Conservation (phyloP, 2,888 invertebrate genomes). For the Apeira syringaria region DNA sequence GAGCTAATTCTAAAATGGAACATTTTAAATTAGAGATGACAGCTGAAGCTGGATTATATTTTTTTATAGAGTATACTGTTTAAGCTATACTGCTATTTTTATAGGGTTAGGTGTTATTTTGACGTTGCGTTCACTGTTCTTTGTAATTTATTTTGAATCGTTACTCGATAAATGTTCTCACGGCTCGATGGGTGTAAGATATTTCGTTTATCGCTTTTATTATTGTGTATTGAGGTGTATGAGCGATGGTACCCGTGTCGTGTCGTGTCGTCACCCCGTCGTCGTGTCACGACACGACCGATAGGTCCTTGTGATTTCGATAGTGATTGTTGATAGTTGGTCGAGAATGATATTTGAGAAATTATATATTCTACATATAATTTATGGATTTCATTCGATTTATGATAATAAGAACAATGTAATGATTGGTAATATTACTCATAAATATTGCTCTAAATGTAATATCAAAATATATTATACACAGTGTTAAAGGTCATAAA, state of each 20-base stretch:
- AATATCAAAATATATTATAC: conserved; percentile 85
- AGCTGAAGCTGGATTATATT: conserved; percentile 77
- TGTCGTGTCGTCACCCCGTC: not conserved
- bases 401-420: conserved; percentile 81
- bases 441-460: conserved; percentile 85
- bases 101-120: conserved; percentile 72
- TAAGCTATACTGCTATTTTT: conserved; percentile 81
- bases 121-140: conserved; percentile 53
- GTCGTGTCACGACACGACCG: conserved; percentile 22
- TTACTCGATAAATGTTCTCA: conserved; percentile 39
- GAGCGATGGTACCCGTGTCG: conserved; percentile 21
- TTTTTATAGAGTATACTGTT: conserved; percentile 80
- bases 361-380: conserved; percentile 79
- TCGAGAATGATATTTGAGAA: conserved; percentile 75
- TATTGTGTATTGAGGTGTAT: conserved; percentile 36
- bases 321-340: conserved; percentile 80
- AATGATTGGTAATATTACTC: conserved; percentile 84
- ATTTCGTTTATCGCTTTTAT: conserved; percentile 46
- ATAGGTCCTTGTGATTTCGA: conserved; percentile 61
- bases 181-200: conserved; percentile 34
- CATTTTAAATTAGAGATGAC: conserved; percentile 75
- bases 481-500: conserved; percentile 84
- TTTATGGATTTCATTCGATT: conserved; percentile 80
- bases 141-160: conserved; percentile 53
- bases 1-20: conserved; percentile 59